Evolutionary conservation across 2,113 vertebrate species (phyloP).

Genomic region (Zosterops pallidus): DNA sequence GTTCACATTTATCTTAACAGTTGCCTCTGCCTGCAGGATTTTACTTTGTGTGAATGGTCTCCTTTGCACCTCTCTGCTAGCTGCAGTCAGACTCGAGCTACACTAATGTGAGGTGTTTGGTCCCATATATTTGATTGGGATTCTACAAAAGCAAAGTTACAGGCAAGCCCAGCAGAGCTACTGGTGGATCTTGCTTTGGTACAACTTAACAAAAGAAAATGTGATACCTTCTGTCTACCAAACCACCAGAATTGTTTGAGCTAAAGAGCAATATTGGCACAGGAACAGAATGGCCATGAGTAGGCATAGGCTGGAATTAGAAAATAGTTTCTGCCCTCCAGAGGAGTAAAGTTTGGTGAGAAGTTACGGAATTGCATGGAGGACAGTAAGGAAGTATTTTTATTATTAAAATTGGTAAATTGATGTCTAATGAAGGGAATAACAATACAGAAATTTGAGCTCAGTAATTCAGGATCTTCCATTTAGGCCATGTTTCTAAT

Average conservation of each 20-base stretch:
- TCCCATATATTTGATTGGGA: background rate
- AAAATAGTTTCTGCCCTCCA: background rate
- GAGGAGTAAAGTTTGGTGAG: background rate
- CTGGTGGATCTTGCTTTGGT: background rate
- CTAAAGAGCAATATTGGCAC: background rate
- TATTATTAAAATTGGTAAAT: background rate
- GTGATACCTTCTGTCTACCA: background rate
- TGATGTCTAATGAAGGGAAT: background rate
- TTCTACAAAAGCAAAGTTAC: background rate
- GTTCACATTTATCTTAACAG: background rate
- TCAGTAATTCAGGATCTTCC: background rate
- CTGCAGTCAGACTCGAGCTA: background rate
- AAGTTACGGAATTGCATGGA: background rate
- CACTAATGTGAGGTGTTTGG: accelerated
- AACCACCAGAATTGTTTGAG: background rate
- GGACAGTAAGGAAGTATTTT: background rate
- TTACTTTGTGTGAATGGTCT: background rate
- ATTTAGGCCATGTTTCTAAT: background rate
- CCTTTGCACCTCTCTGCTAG: background rate
- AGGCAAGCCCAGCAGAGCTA: background rate
- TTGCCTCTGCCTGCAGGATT: background rate
- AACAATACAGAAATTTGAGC: background rate
- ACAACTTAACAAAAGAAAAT: background rate
- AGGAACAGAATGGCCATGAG: background rate
- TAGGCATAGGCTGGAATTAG: background rate